phyloP scores from a whole-genome alignment of 2,797 vertebrate species.

The Molossus molossus region DNA sequence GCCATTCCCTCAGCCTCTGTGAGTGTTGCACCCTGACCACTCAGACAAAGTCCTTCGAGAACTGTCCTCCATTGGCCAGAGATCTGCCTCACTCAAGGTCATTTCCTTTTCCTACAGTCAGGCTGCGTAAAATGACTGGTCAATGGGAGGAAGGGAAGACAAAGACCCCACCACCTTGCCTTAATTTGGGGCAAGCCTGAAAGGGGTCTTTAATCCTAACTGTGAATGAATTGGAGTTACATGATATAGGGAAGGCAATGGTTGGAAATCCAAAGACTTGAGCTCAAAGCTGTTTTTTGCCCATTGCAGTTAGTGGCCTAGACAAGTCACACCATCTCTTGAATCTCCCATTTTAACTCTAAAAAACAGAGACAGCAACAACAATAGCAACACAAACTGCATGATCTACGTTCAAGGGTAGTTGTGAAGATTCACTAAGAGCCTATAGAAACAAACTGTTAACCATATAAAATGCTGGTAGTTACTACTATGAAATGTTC shows the following conservation, averaged over 20 bases:
- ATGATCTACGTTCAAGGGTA: neutral
- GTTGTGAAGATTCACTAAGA: slow-evolving; percentile 10
- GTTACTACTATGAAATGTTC: neutral
- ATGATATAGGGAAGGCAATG: accelerated
- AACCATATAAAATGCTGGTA: neutral
- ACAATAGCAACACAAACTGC: neutral
- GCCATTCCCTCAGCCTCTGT: neutral
- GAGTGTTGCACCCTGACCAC: neutral
- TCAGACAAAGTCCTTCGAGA: neutral
- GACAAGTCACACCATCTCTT: neutral
- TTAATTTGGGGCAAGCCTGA: neutral
- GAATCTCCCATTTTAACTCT: neutral
- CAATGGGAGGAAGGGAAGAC: neutral
- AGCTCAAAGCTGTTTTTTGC: neutral
- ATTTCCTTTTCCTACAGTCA: neutral
- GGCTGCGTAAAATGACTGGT: neutral
- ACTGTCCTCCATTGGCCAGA: neutral
- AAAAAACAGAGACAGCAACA: neutral
- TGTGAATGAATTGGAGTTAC: neutral
- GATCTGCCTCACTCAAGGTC: neutral
- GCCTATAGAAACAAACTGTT: neutral
- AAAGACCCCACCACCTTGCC: neutral
- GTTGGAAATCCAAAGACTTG: neutral
- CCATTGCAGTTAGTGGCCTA: neutral
- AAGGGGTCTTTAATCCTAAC: neutral